Evolutionary conservation across 2,113 vertebrate genomes (phyloP), one percentile per base, ranked within the genome.

Genomic region (Cardinalis cardinalis): DNA sequence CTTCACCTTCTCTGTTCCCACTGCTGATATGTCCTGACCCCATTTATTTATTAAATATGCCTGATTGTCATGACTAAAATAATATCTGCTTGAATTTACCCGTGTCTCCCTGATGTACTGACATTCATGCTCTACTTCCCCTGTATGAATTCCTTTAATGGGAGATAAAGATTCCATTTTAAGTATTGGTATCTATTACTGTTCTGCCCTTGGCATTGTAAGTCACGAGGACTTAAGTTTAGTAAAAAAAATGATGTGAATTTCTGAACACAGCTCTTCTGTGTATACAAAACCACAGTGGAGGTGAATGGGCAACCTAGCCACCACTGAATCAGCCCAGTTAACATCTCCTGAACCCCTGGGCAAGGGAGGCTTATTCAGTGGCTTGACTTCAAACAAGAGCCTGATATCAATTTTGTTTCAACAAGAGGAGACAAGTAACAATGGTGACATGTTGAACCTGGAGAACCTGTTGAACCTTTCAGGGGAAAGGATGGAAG

Each of bases 71-170:
- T 84, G 70, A 58, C 61, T 68, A 29, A 93, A 88, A 77, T 55
- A 56, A 79, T 71, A 88, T 60, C 56, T 86, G 18, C 41, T 43
- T 75, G 68, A 76, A 86, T 86, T 95, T 89, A 84, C 25, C n/a
- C 52, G 44, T 34, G 19, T 77, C 10, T 91, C n/a, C 68, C 64
- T 63, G 60, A 84, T 86, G 71, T 73, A 89, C 71, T 83, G 75
- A 91, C 63, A 71, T 90, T 90, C 90, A 95, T 89, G 88, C 61
- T 93, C 90, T 88, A 49, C 61, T 91, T 93, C 60, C 34, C 13
- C 18, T 56, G 4, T 43, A 64, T 28, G 12, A 75, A 29, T 48
- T 81, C 36, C 61, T 85, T 90, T 74, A 92, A 74, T 0, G 0
- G 18, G 19, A 91, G 18, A 86, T 60, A 91, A 91, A 88, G 53